Conservation (phyloP, 2,113 vertebrate species). For the Azemiops feae region DNA sequence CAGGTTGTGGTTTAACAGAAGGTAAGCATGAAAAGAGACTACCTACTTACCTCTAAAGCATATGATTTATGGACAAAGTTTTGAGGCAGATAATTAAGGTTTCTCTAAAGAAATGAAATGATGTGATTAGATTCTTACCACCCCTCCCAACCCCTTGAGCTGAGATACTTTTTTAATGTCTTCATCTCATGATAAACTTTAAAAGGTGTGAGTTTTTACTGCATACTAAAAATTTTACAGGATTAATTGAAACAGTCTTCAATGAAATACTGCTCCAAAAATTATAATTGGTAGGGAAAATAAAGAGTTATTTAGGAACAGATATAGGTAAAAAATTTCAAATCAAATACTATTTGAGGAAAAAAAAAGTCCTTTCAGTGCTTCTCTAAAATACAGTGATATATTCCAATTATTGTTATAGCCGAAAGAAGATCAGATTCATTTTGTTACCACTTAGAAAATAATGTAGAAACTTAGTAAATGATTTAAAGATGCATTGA, state of each 20-base stretch:
- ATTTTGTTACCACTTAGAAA: not conserved
- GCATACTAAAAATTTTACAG: not conserved
- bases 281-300: not conserved
- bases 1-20: not conserved
- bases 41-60: not conserved
- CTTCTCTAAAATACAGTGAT: not conserved
- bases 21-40: not conserved
- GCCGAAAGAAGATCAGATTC: not conserved
- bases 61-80: not conserved
- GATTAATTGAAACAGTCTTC: not conserved
- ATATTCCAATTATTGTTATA: not conserved
- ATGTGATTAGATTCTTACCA: not conserved
- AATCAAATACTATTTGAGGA: not conserved
- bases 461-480: not conserved
- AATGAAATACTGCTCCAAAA: constrained; percentile 2
- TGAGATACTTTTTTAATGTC: not conserved
- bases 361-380: not conserved
- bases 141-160: not conserved
- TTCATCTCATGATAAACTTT: not conserved
- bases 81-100: not conserved
- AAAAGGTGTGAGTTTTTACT: not conserved
- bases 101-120: not conserved
- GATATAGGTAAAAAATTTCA: not conserved
- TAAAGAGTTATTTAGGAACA: not conserved
- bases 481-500: not conserved